Conservation (phyloP, 2,797 vertebrate species). For the Podargus strigoides region DNA sequence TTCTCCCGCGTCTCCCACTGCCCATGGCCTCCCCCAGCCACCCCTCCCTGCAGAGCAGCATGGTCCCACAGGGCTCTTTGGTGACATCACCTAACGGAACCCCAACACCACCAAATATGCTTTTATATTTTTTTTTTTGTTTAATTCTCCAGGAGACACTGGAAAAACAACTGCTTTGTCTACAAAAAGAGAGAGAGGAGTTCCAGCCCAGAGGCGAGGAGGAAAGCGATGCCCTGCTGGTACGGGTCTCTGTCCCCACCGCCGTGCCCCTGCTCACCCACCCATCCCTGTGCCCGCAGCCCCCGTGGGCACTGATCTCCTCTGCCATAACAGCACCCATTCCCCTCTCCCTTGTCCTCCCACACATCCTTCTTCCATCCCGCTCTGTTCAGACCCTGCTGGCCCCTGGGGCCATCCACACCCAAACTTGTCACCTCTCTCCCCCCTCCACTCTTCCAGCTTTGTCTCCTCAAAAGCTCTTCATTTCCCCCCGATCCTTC, state of each 20-base stretch:
- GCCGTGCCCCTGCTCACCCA: no score
- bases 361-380: not conserved
- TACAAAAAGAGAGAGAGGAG: not conserved
- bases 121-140: no score
- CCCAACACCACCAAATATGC: not conserved
- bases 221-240: not conserved
- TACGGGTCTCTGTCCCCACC: rapidly evolving
- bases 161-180: not conserved
- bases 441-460: rapidly evolving
- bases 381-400: not conserved
- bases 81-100: no score
- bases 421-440: not conserved
- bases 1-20: rapidly evolving
- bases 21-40: rapidly evolving
- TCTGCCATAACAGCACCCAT: rapidly evolving
- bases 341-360: not conserved
- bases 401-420: not conserved
- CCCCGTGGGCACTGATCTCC: not conserved
- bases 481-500: no score
- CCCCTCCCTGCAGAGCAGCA: rapidly evolving
- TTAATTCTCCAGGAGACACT: not conserved
- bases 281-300: not conserved
- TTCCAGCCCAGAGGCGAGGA: not conserved
- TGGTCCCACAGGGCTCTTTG: not conserved
- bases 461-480: not conserved